Base-by-base conservation (phyloP, 1,140 invertebrate species). In the Argopecten irradians region DNA sequence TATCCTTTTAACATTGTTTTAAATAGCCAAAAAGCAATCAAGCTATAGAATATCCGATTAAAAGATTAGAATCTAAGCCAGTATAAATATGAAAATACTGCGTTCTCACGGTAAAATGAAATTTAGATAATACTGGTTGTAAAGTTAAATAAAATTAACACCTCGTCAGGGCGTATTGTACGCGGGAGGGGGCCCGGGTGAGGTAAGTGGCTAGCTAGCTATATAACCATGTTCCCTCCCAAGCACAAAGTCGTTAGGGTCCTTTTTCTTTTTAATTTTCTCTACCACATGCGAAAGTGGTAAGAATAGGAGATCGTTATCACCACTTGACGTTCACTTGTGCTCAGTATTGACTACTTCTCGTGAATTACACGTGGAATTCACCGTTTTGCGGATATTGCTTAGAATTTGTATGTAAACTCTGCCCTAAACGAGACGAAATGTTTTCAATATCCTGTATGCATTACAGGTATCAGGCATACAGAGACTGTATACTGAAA, bases 21-120 rank as follows among this genome's bases (percentile, higher is more conserved):
- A 28, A 71, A 28, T 28, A 71, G 22, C 55, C 55, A 11, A 71
- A 71, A 71, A n/a, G n/a, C 22, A 71, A 71, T 71, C 28, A 71
- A 28, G 55, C n/a, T 71, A 71, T 71, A 71, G 22, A 71, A 71
- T 71, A 71, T 28, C 55, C 55, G 55, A 71, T 71, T 71, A 71
- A 11, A 71, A 71, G 55, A 71, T 71, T 71, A 71, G n/a, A 71
- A 71, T 71, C 55, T 71, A 3, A n/a, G 28, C 22, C 28, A 28
- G 22, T 28, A n/a, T 71, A 71, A 71, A n/a, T 71, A 71, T 71
- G 55, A 71, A 71, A 71, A 71, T 71, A 71, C 28, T 28, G 22
- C n/a, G 55, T 71, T 71, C 55, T 71, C 55, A 71, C 55, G 55
- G 55, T 71, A 71, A 71, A 71, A 71, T n/a, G 55, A 28, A n/a